Evolutionary conservation across 2,888 invertebrate genomes (phyloP), one percentile per base, ranked within the genome.

Genomic region (Tigriopus californicus): DNA sequence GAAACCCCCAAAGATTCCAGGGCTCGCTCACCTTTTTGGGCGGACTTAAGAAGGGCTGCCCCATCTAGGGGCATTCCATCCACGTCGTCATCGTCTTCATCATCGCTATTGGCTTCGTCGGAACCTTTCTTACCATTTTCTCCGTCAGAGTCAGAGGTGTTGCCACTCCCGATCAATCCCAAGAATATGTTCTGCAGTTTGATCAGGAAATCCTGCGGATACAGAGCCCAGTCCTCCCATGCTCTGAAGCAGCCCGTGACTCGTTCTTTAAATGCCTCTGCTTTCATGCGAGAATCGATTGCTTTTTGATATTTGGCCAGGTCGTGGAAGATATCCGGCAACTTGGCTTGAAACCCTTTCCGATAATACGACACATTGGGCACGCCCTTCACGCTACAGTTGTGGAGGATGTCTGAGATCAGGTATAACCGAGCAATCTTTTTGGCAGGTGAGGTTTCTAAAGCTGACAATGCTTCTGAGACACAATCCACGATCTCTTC

Each of bases 181-280:
- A 94, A 75, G 72, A 99, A 97, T 12, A 85, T 79, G 68, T 90
- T 87, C 70, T 92, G 89, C 62, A 94, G 73, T 68, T 80, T 83
- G 62, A 84, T 79, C 62, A 99, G 76, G 71, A 86, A 87, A 64
- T 95, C 92, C 61, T 85, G 84, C 0, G 95, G 87, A 74, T 97
- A 98, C 62, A 98, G 82, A 15, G 88, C 83, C 83, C 91, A 91
- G 70, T 98, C 97, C 71, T 95, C 94, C 95, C 98, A 97, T 1
- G 94, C 90, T 67, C 88, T 81, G 70, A 97, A 80, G 66, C 89
- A 85, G 67, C 85, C 80, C 70, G 90, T 81, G 41, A 95, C 86
- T 51, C 94, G 75, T 61, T 84, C 81, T 68, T 92, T 89, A 72
- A 94, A 92, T 41, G 92, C 91, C 73, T 98, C 97, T n/a, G 91